Base-by-base conservation (phyloP, 2,888 invertebrate genomes). In the Amphipyra tragopoginis region DNA sequence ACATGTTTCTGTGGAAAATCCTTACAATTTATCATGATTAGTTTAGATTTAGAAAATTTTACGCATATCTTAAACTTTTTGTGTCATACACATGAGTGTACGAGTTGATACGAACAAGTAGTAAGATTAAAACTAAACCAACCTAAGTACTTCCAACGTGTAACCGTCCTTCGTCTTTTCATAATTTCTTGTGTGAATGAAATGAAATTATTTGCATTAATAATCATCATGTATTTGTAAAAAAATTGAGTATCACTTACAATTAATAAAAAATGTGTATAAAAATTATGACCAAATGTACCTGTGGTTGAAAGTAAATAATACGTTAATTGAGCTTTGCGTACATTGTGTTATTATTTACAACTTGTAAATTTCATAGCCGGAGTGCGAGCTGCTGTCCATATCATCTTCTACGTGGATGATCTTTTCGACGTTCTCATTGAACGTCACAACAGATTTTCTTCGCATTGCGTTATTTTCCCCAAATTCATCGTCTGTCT, bases 391-490 rank as follows among this genome's bases (percentile, higher is more conserved):
- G 44, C 51, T 77, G 0, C 65, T 52, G 26, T 79, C 80, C 0
- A 39, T 53, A 39, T 55, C 86, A 62, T 95, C 93, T 79, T 95
- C 94, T 10, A 95, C 90, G 67, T 95, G 93, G 56, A 94, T 92
- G 43, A 94, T 93, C 69, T 91, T 94, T 80, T 95, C 95, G 34
- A 95, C 95, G 38, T 95, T 93, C 80, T 95, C 95, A 81, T 95
- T 95, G 72, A 96, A 96, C 0, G 94, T 95, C 7, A 96, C 95
- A 0, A 94, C 92, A 3, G 95, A 94, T 82, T 95, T 95, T 73
- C 90, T 89, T 73, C 86, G 87, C 1, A 83, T 62, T 65, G 63
- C 83, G 53, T 72, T 82, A 9, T 57, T 71, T 85, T 94, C 94
- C 1, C 94, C 95, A 62, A 88, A 94, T 77, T 94, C 95, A 69